Evolutionary conservation across 1,140 invertebrate genomes (phyloP).

Genomic region (Delia radicum): DNA sequence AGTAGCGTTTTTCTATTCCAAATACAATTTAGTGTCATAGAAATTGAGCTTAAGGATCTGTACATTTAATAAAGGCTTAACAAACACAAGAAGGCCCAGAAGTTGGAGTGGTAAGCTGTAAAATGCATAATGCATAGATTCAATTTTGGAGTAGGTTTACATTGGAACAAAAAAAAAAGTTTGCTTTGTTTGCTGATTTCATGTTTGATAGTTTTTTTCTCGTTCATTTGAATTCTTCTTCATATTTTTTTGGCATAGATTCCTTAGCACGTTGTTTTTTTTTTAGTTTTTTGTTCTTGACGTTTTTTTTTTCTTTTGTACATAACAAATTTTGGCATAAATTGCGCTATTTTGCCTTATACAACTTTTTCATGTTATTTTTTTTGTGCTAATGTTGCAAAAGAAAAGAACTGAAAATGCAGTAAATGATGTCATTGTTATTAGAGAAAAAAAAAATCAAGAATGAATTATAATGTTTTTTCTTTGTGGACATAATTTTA

Average conservation of each 20-base stretch:
- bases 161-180: background rate
- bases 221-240: background rate
- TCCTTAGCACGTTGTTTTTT: background rate
- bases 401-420: background rate
- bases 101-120: background rate
- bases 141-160: background rate
- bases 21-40: background rate
- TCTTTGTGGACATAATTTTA: no score
- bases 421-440: constrained; percentile 22
- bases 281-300: background rate
- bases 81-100: no score
- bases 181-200: background rate
- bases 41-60: background rate
- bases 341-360: background rate
- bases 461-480: no score
- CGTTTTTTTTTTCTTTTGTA: background rate
- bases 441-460: no score
- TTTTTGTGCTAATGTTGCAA: background rate
- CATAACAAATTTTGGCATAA: constrained; percentile 10
- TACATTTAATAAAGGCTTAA: background rate
- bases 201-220: background rate
- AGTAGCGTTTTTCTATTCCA: background rate
- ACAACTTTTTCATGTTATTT: background rate
- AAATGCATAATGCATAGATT: background rate
- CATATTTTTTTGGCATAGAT: background rate